Evolutionary conservation across 2,888 invertebrate genomes (phyloP).

Genomic region (Rotaria socialis): DNA sequence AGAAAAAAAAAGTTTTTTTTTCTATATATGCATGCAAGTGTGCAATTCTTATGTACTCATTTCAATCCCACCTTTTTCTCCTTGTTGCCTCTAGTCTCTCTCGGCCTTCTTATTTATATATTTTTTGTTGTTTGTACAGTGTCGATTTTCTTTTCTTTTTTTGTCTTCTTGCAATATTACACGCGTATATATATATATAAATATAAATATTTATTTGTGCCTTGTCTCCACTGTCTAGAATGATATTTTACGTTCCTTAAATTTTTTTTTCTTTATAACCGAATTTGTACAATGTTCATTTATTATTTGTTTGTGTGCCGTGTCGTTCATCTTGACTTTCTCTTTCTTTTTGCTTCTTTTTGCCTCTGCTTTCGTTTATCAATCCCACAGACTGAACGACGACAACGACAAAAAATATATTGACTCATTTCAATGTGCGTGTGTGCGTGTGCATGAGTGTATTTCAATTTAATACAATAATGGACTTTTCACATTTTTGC

Average conservation of each 20-base stretch:
- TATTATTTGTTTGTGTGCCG: conserved; percentile 18
- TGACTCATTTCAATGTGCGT: conserved; percentile 16
- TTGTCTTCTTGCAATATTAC: conserved; percentile 26
- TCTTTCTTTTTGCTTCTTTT: not conserved
- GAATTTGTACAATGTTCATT: conserved; percentile 23
- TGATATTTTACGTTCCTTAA: conserved; percentile 10
- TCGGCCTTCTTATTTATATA: conserved; percentile 23
- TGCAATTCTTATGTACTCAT: conserved; percentile 26
- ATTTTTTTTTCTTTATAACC: not conserved
- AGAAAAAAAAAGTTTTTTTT: not conserved
- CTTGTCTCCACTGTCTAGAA: conserved; percentile 29
- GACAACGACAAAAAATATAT: conserved; percentile 4
- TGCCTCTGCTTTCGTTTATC: not conserved
- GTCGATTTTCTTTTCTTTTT: not conserved
- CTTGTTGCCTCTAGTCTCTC: not conserved
- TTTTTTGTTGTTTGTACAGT: conserved; percentile 32
- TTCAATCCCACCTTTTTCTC: conserved; percentile 12
- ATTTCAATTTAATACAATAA: conserved; percentile 32
- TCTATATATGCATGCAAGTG: conserved; percentile 1
- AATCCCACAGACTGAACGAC: conserved; percentile 4
- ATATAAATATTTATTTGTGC: conserved; percentile 29
- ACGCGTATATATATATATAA: not conserved
- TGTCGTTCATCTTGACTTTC: not conserved
- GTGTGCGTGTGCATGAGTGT: conserved; percentile 18
- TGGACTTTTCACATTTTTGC: conserved; percentile 32